Conservation (phyloP, 2,113 vertebrate genomes). For the rabbit (Oryctolagus cuniculus) region DNA sequence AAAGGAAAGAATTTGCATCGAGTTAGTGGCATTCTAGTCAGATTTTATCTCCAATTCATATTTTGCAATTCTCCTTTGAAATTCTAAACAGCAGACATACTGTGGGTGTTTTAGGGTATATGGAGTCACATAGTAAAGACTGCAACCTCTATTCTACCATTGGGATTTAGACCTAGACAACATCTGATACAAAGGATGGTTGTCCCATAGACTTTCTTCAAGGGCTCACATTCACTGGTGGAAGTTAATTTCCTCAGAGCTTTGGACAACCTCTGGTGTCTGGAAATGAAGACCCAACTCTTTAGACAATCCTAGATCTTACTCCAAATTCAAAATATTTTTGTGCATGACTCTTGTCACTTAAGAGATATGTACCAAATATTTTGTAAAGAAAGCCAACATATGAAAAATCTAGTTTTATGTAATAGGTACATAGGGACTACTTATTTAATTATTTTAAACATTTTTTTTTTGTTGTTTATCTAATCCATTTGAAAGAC, state of each 20-base stretch:
- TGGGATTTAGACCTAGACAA: not conserved
- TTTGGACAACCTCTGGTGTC: not conserved
- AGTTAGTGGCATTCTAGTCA: not conserved
- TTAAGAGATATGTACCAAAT: not conserved
- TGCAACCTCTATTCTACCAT: not conserved
- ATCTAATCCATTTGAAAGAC: too few relatives aligned
- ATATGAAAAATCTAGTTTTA: not conserved
- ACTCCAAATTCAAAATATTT: constrained; percentile 31
- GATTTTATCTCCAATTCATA: not conserved
- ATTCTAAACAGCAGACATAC: not conserved
- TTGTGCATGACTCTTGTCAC: not conserved
- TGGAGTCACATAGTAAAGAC: not conserved
- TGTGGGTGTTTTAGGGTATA: not conserved
- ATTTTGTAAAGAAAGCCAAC: constrained; percentile 7
- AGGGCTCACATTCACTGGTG: not conserved
- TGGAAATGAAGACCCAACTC: not conserved
- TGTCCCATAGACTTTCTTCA: not conserved
- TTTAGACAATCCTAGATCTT: not conserved
- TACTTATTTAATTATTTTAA: too few relatives aligned
- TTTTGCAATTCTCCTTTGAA: not conserved
- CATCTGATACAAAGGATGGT: not conserved
- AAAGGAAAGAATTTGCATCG: not conserved
- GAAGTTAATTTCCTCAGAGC: not conserved
- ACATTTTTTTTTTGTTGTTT: too few relatives aligned
- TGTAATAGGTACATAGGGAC: not conserved